These are phyloP conservation scores for Dolichallabes microphthalmus DNA, from an alignment of 2,113 vertebrate genomes.

Conservation along the genomic window DNA sequence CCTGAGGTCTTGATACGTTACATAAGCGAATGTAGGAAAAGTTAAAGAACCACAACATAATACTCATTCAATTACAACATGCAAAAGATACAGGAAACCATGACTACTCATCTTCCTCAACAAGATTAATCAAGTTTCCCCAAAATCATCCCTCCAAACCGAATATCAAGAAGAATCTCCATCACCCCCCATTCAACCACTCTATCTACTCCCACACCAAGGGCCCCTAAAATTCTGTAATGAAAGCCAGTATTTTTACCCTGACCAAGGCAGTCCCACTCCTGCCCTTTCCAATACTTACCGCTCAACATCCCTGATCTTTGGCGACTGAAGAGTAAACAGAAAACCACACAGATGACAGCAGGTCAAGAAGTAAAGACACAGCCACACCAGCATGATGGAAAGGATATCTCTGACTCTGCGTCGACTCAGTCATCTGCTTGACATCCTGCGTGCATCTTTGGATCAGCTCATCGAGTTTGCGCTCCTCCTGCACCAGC, in stretches of 20 bases:
- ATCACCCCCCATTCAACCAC: not conserved
- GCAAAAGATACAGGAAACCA: too few species aligned
- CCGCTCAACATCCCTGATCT: not conserved
- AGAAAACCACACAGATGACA: not conserved
- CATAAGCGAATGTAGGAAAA: conserved; percentile 83
- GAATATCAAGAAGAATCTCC: not conserved
- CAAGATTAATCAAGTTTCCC: not conserved
- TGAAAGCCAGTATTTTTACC: not conserved
- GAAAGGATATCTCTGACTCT: conserved; percentile 85
- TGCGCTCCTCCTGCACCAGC: conserved; percentile 80
- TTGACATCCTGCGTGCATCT: conserved; percentile 81
- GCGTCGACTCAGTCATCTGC: conserved; percentile 80
- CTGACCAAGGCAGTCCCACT: not conserved
- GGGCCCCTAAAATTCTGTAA: too few species aligned
- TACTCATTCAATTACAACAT: not conserved
- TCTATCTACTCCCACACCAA: not conserved
- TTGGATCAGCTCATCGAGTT: conserved; percentile 87
- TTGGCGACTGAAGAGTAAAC: not conserved
- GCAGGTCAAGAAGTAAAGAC: not conserved
- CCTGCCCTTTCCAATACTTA: not conserved
- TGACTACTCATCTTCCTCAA: not conserved
- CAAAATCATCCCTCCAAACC: not conserved
- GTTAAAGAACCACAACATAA: conserved; percentile 72
- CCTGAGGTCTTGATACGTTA: conserved; percentile 89
- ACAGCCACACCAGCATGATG: not conserved